A percentile compares a stretch with the other conserved stretches of the same genome.
phyloP scores from a whole-genome alignment of 2,797 vertebrate genomes.

The Leptodactylus fallax region DNA sequence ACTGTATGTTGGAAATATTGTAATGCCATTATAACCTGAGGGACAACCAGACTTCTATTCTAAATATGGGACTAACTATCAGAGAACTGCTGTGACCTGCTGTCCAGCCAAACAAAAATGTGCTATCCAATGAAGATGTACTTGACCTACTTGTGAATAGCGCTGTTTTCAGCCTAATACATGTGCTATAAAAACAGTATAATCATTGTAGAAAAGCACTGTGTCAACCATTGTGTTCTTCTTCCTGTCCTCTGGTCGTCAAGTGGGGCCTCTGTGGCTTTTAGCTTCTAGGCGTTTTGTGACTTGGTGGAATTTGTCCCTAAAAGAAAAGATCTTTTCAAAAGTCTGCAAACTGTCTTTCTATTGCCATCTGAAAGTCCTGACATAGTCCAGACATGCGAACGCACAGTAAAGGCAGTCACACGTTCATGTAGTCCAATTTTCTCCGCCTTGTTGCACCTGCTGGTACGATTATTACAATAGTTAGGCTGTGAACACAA shows the following conservation, averaged over 20 bases:
- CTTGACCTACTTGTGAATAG: not conserved
- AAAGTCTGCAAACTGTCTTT: not conserved
- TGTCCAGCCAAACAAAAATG: no score
- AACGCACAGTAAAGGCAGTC: not conserved
- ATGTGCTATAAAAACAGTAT: not conserved
- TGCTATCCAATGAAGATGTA: no score
- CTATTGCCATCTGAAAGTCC: not conserved
- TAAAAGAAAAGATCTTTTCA: not conserved
- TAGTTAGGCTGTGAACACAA: not conserved
- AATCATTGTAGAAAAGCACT: not conserved
- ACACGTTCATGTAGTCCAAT: not conserved
- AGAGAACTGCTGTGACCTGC: no score
- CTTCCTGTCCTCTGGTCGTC: not conserved
- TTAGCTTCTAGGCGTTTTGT: not conserved
- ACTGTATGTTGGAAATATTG: no score
- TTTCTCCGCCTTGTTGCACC: not conserved
- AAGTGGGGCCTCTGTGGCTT: not conserved
- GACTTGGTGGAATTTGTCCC: not conserved
- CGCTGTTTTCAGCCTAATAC: not conserved
- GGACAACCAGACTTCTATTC: no score
- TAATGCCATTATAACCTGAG: no score
- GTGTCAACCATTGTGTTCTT: not conserved
- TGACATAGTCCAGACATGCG: not conserved
- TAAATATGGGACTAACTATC: no score
- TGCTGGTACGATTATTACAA: not conserved